phyloP scores from a whole-genome alignment of 2,113 vertebrate species.

The Scomber colias region DNA sequence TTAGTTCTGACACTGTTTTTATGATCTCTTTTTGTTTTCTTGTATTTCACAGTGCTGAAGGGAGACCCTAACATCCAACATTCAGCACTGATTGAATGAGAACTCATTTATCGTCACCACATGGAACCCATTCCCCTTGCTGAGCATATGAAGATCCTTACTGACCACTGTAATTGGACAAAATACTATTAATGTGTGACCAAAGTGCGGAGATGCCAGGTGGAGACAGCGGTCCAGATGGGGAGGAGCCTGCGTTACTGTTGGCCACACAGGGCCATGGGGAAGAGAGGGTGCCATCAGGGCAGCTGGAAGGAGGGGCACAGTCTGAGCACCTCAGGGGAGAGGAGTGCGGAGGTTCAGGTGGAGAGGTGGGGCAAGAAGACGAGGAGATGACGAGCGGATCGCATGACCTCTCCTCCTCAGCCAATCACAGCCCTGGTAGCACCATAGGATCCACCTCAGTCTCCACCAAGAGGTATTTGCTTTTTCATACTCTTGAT shows the following conservation, averaged over 20 bases:
- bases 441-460: constrained; percentile 69
- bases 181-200: constrained; percentile 62
- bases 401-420: constrained; percentile 47
- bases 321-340: background rate
- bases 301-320: background rate
- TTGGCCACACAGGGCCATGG: constrained; percentile 14
- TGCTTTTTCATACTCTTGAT: background rate
- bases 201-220: constrained; percentile 65
- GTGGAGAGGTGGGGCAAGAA: constrained; percentile 65
- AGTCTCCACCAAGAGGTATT: constrained; percentile 84
- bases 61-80: background rate
- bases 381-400: constrained; percentile 65
- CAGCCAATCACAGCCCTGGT: constrained; percentile 63
- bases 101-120: background rate
- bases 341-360: constrained; percentile 51
- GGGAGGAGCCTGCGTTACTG: constrained; percentile 51
- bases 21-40: background rate
- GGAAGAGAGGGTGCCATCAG: constrained; percentile 18
- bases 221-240: constrained; percentile 48
- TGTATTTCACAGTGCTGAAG: constrained; percentile 32
- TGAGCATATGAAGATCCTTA: constrained; percentile 65
- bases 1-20: background rate
- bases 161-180: constrained; percentile 29
- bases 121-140: constrained; percentile 53
- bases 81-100: constrained; percentile 6